These are phyloP conservation scores for Phasianus colchicus DNA, from an alignment of 2,113 vertebrate species.

Conservation along the genomic window DNA sequence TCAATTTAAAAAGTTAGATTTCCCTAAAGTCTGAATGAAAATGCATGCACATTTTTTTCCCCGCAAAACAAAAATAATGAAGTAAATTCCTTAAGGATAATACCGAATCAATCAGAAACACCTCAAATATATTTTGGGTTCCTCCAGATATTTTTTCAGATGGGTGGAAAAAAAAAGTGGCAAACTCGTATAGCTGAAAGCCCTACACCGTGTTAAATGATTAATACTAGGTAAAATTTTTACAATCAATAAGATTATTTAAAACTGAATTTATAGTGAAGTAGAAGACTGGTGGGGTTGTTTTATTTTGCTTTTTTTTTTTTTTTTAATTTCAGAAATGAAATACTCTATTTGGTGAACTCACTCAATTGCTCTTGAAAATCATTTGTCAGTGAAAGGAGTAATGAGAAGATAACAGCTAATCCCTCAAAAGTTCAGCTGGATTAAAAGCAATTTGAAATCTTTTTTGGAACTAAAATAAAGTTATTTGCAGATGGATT, in stretches of 20 bases:
- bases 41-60: not conserved
- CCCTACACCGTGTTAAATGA: not conserved
- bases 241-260: not conserved
- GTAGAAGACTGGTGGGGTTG: not conserved
- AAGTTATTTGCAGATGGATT: conserved; percentile 46
- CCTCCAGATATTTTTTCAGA: not conserved
- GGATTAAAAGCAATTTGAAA: conserved; percentile 21
- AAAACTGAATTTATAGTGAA: not conserved
- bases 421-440: conserved; percentile 54
- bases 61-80: not conserved
- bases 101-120: not conserved
- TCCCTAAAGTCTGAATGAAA: not conserved
- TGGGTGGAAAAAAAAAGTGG: not conserved
- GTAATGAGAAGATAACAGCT: conserved; percentile 37
- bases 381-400: conserved; percentile 41
- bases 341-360: not conserved
- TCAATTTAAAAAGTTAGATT: not conserved
- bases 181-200: not conserved
- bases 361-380: not conserved
- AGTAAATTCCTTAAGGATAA: not conserved
- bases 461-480: conserved; percentile 33
- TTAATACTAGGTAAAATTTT: not conserved
- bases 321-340: not conserved
- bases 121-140: not conserved
- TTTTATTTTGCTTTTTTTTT: not conserved